Evolutionary conservation across 2,113 vertebrate species (phyloP), one percentile per base, ranked within the genome.

Genomic region (Coptodon bakossiorum): DNA sequence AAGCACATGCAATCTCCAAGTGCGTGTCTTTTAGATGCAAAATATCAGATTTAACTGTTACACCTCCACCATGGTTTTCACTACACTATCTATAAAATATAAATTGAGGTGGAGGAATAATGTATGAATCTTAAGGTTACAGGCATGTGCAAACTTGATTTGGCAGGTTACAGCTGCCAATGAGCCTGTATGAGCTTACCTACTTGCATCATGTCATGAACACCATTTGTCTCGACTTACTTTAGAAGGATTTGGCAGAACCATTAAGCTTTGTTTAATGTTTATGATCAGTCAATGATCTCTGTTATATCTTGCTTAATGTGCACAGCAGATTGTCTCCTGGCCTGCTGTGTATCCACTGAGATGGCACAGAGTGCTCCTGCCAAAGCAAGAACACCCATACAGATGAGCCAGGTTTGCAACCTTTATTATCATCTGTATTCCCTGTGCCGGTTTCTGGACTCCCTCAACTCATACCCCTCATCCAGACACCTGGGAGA

Each of bases 241-340:
- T 78, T 83, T 24, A 13, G 45, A 79, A 40, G 56, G 36, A 56
- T 85, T 93, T 38, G 88, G 71, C 80, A 81, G 84, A 88, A 84
- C 92, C 87, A 94, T 95, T 93, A 93, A 91, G 87, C 89, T 93
- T 91, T 94, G 91, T 86, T 92, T 90, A 93, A 93, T 94, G 89
- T 94, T 94, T 93, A 91, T 84, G 79, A 90, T 52, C 87, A 83
- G 84, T 76, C 88, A 91, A 90, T 86, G 86, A 93, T 94, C 93
- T 93, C 84, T 34, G 88, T 93, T 93, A 91, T 90, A 94, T 92
- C 93, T 90, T 84, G 61, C 86, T 94, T 93, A 93, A 94, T 95
- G 91, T 92, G 89, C 81, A 59, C 66, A 88, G 89, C 86, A 92
- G 86, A 93, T 93, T 90, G 76, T 90, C 88, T 88, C 27, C 71